Evolutionary conservation across 2,113 vertebrate species (phyloP).

Genomic region (Mustelus asterias): DNA sequence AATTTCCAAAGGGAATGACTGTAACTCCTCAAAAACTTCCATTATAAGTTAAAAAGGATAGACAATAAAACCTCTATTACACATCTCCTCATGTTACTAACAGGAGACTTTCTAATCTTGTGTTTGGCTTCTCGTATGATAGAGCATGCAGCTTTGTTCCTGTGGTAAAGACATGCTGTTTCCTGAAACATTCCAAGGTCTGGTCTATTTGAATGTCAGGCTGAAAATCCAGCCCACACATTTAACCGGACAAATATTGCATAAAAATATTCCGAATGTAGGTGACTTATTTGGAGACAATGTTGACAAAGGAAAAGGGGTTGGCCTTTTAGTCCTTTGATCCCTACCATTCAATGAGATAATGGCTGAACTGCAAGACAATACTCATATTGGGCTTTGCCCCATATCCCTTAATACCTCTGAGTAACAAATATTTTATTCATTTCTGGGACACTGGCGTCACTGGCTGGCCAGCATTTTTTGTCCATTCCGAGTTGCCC

Average conservation of each 20-base stretch:
- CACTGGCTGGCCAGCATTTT: no score
- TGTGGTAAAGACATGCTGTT: constrained; percentile 27
- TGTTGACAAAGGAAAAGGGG: background rate
- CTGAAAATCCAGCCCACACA: background rate
- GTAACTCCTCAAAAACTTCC: constrained; percentile 28
- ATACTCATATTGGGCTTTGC: no score
- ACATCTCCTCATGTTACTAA: constrained; percentile 25
- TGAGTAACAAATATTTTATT: no score
- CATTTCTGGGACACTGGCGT: no score
- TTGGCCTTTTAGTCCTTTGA: background rate
- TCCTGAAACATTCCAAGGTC: background rate
- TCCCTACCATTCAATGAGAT: background rate
- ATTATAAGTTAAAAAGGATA: constrained; percentile 16
- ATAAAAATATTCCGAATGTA: background rate
- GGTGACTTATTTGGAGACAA: background rate
- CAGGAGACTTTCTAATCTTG: constrained; percentile 31
- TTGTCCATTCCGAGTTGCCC: no score
- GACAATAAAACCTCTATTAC: constrained; percentile 26
- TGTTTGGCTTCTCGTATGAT: constrained; percentile 25
- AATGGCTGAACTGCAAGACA: background rate
- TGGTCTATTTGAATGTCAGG: background rate
- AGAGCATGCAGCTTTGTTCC: background rate
- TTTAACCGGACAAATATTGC: background rate
- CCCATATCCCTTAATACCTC: no score
- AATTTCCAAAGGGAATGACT: constrained; percentile 11